A percentile compares a stretch with the other conserved stretches of the same genome.
These are phyloP conservation scores for Eriosoma lanigerum DNA, from an alignment of 1,140 invertebrate genomes.

Conservation along the genomic window DNA sequence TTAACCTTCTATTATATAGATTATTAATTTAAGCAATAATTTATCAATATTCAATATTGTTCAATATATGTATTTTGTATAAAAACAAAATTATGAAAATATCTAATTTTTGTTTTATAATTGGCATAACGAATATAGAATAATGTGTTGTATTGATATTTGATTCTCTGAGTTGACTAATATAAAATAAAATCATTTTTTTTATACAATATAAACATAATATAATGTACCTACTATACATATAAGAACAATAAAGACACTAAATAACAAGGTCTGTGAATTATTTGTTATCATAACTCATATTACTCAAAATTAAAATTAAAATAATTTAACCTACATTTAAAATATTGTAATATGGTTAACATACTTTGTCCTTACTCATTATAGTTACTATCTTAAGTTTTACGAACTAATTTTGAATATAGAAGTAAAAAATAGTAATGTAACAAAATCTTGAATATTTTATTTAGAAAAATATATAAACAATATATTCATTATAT, in stretches of 20 bases:
- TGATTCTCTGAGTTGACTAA: too few species aligned
- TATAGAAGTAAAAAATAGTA: too few species aligned
- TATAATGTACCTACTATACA: too few species aligned
- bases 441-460: background rate
- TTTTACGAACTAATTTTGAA: too few species aligned
- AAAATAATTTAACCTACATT: conserved; percentile 3
- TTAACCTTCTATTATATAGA: conserved; percentile 14
- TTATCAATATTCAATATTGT: background rate
- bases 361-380: background rate
- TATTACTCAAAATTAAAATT: background rate
- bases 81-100: background rate
- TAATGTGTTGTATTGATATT: too few species aligned
- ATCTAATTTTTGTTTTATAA: background rate
- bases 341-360: background rate
- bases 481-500: background rate
- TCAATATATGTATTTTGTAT: background rate
- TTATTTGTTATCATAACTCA: background rate
- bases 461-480: background rate
- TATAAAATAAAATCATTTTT: too few species aligned
- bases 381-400: background rate
- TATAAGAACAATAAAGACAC: background rate
- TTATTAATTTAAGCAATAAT: background rate
- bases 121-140: background rate
- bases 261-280: background rate
- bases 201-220: too few species aligned